Evolutionary conservation across 2,113 vertebrate genomes (phyloP).

Genomic region (Sakesphorus luctuosus): DNA sequence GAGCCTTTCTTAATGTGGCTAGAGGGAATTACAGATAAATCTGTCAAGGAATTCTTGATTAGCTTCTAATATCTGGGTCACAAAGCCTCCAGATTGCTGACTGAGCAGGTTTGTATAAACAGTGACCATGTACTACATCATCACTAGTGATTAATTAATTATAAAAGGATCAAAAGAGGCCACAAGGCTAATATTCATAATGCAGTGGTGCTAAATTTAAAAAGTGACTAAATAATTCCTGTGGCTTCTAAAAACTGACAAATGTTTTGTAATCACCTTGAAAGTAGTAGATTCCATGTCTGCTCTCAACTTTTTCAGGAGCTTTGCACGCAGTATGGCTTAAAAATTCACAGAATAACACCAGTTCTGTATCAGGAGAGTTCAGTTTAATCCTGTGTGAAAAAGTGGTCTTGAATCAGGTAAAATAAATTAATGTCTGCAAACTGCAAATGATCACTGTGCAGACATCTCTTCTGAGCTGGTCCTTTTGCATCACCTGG

Average conservation of each 20-base stretch:
- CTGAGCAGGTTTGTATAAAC: background rate
- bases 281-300: background rate
- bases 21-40: background rate
- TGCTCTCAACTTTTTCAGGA: background rate
- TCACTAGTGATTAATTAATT: background rate
- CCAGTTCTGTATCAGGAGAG: background rate
- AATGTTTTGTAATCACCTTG: background rate
- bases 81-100: background rate
- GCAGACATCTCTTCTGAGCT: background rate
- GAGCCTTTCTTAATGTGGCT: background rate
- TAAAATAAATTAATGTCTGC: background rate
- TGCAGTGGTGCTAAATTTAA: background rate
- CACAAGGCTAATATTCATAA: background rate
- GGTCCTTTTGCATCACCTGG: background rate
- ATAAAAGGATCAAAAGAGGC: background rate
- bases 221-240: background rate
- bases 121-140: background rate
- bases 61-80: constrained; percentile 3
- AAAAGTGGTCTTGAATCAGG: background rate
- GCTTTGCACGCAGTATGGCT: background rate
- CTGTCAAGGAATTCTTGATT: background rate
- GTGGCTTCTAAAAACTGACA: background rate
- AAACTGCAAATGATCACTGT: background rate
- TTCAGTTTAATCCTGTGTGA: background rate
- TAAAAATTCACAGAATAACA: background rate